Percentiles rank a stretch among this genome's conserved stretches.
Conservation (phyloP, 2,113 vertebrate genomes). For the Neotragus pygmaeus region DNA sequence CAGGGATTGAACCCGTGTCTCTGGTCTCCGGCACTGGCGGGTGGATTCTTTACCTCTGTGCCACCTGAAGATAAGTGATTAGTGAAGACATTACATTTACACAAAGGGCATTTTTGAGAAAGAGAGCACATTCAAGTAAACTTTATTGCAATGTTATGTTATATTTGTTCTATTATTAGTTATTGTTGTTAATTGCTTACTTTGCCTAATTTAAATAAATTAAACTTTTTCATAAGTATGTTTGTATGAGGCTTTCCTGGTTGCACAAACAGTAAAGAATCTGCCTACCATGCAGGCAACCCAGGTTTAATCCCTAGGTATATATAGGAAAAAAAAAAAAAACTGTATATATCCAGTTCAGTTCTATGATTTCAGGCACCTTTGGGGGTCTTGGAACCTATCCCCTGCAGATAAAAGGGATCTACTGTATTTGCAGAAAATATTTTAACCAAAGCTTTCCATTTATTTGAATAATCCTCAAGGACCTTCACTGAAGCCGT, state of each 20-base stretch:
- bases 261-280: neutral
- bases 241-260: neutral
- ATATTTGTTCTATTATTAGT: neutral
- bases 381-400: neutral
- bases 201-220: neutral
- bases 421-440: neutral
- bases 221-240: too few relatives aligned
- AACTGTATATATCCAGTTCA: fast-evolving
- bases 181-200: neutral
- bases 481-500: neutral
- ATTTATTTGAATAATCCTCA: neutral
- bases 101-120: neutral
- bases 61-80: neutral
- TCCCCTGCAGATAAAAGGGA: neutral
- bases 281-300: neutral
- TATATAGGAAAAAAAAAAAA: neutral
- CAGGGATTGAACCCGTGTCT: neutral
- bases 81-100: neutral
- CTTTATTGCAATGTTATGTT: neutral
- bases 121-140: neutral
- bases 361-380: neutral
- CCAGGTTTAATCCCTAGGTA: neutral
- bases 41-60: neutral
- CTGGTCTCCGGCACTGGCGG: neutral
- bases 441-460: neutral